Conservation (phyloP, 1,140 invertebrate species). For the Caenorhabditis latens region DNA sequence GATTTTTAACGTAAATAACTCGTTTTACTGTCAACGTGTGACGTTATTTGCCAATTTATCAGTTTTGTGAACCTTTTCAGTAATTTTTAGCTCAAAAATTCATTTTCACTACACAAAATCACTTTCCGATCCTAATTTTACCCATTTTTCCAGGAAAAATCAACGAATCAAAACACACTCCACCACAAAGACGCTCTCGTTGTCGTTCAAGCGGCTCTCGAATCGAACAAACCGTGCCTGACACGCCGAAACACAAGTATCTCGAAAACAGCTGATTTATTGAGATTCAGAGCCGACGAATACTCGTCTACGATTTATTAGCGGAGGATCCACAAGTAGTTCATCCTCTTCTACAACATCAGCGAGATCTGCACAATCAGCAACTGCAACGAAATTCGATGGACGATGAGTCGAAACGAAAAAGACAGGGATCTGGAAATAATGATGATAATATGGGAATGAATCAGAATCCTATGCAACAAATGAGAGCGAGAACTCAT, state of each 20-base stretch:
- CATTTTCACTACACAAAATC: neutral
- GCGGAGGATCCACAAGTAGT: neutral
- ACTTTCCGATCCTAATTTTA: neutral
- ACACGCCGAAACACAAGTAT: constrained; percentile 10
- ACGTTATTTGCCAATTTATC: too few species aligned
- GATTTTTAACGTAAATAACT: too few species aligned
- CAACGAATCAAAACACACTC: neutral
- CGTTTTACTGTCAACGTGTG: too few species aligned
- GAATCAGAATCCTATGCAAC: neutral
- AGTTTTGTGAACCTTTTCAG: neutral
- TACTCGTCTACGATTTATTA: neutral
- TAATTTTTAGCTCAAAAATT: too few species aligned
- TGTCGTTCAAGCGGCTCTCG: neutral
- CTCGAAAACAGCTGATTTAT: neutral
- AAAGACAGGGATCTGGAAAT: neutral
- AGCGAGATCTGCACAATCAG: neutral
- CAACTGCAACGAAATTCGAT: neutral
- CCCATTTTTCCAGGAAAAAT: neutral
- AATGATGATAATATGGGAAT: neutral
- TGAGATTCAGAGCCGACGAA: constrained; percentile 7
- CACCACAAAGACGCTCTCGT: neutral
- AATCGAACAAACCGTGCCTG: neutral
- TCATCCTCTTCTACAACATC: neutral
- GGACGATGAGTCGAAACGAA: neutral
- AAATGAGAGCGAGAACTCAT: neutral